Evolutionary conservation across 2,797 vertebrate genomes (phyloP), one percentile per base, ranked within the genome.

Genomic region (Platalea minor): DNA sequence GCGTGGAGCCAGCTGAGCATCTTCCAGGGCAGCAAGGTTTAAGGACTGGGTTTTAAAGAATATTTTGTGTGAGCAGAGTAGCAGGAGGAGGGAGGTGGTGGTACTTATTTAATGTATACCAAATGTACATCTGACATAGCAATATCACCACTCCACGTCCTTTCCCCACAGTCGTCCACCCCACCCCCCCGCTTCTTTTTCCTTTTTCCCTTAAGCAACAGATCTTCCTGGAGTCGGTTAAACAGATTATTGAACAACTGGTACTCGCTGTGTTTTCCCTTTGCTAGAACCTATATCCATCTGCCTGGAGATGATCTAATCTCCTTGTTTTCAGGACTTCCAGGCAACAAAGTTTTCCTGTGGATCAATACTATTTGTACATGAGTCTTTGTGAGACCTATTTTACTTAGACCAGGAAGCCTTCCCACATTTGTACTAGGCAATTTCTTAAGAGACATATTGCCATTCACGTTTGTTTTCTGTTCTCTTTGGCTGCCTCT

Each of bases 401-500:
- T 21, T 90, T 81, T 16, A 10, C 77, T 3, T 2, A 26, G 74
- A 10, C 31, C 53, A 77, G 63, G 67, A 64, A 76, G 54, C 41
- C 0, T 63, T 89, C 60, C 86, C 79, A 39, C 76, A 14, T 86
- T 73, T 61, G 51, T 35, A 6, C 45, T 0, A n/a, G 92, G 88
- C 88, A 20, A 76, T 95, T 87, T 81, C 80, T 57, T 5, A 21
- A 7, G 60, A 87, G 92, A 53, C 88, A 45, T 4, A 17, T 8
- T 91, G 74, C 92, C 89, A 86, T 89, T 95, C 86, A 75, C 37
- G 28, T 94, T 86, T 89, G 72, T 95, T 97, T 94, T 96, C 93
- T 93, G 95, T 91, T 96, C 95, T 74, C 94, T 93, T 86, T 96
- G 96, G 96, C 96, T 72, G 84, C 83, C n/a, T 77, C 85, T 94